Percentiles rank a stretch among this genome's conserved stretches.
These are phyloP conservation scores for Oithona nana DNA, from an alignment of 2,888 invertebrate species.

Conservation along the genomic window DNA sequence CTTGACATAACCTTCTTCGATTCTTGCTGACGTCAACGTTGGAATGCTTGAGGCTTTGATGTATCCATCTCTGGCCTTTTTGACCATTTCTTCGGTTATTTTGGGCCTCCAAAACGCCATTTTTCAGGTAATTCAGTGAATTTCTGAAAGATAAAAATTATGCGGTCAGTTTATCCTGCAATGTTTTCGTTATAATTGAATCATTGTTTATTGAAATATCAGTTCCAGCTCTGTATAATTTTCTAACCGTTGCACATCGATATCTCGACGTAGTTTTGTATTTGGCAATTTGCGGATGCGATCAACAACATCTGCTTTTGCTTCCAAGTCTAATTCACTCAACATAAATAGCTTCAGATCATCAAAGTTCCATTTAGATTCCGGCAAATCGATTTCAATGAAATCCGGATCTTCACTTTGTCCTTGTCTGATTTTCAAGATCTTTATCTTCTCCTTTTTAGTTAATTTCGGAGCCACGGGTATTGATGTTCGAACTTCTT, in stretches of 20 bases:
- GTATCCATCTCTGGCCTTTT: neutral
- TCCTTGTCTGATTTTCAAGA: neutral
- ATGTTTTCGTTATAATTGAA: too few species aligned
- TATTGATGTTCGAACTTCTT: too few species aligned
- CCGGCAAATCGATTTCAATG: neutral
- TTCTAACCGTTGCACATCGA: neutral
- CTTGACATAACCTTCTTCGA: neutral
- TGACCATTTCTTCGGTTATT: neutral
- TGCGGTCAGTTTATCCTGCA: too few species aligned
- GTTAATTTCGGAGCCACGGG: too few species aligned
- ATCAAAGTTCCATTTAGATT: neutral
- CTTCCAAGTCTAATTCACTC: neutral
- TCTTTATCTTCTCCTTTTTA: too few species aligned
- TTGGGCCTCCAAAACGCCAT: neutral
- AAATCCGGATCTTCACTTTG: neutral
- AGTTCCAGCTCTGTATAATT: constrained; percentile 6
- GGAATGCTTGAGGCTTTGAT: neutral
- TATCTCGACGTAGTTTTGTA: neutral
- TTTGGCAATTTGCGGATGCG: constrained; percentile 5
- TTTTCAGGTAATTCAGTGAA: too few species aligned
- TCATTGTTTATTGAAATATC: too few species aligned
- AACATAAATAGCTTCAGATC: neutral
- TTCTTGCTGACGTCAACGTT: neutral
- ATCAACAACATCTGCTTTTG: neutral
- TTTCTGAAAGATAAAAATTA: too few species aligned